Percentiles rank a stretch among this genome's conserved stretches.
phyloP scores from a whole-genome alignment of 2,797 vertebrate species.

The Sebastes trivittatus region DNA sequence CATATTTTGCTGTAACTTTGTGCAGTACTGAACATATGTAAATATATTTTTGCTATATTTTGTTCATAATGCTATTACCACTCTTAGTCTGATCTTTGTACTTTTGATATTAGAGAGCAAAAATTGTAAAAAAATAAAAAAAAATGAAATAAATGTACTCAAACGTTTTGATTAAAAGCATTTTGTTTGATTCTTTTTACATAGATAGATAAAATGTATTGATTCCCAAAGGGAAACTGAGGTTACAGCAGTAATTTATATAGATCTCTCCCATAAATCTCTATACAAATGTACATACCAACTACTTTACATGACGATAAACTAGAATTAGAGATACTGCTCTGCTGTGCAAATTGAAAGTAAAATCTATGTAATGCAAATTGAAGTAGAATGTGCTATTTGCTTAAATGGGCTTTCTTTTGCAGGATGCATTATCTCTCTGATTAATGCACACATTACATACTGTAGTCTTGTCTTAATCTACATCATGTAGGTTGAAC shows the following conservation, averaged over 20 bases:
- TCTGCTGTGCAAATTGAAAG: too few relatives aligned
- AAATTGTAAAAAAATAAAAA: background rate
- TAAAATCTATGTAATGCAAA: too few relatives aligned
- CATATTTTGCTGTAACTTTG: background rate
- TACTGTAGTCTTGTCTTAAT: background rate
- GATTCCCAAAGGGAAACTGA: too few relatives aligned
- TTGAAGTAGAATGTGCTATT: background rate
- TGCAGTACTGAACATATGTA: constrained; percentile 8
- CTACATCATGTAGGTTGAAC: background rate
- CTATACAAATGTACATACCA: too few relatives aligned
- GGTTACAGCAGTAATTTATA: too few relatives aligned
- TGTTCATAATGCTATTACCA: background rate
- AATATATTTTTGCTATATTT: background rate
- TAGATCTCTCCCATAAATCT: too few relatives aligned
- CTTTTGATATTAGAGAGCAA: background rate
- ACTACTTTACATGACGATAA: too few relatives aligned
- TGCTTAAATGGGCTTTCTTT: background rate
- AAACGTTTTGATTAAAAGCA: background rate
- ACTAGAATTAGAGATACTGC: accelerated
- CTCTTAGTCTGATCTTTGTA: background rate
- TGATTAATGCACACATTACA: background rate
- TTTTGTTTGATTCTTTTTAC: background rate
- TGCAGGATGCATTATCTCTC: background rate
- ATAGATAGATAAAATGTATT: too few relatives aligned
- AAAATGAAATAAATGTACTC: background rate